phyloP scores from a whole-genome alignment of 53 echinoderm and acorn worm species.

The Stichopus horrens region DNA sequence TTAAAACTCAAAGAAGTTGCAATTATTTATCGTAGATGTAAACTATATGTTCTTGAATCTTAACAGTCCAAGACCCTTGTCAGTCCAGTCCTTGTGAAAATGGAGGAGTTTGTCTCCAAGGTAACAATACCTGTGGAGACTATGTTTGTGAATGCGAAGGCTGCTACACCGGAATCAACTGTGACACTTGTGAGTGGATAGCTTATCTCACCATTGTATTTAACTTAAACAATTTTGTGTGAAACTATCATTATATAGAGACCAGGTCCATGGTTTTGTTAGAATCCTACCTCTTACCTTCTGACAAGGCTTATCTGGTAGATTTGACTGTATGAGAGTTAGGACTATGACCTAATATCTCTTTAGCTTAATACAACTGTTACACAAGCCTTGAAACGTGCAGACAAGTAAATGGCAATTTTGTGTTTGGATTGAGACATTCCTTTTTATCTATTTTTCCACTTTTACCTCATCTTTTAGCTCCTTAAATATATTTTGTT shows the following conservation, averaged over 20 bases:
- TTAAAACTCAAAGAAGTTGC: neutral
- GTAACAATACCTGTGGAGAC: slow-evolving; percentile 11
- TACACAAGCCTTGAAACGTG: no score
- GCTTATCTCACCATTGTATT: slow-evolving; percentile 3
- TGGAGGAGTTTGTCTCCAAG: slow-evolving; percentile 60
- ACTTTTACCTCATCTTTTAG: no score
- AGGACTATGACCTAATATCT: no score
- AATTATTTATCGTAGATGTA: neutral
- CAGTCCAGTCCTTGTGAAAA: slow-evolving; percentile 61
- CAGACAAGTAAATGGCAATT: no score
- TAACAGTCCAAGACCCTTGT: slow-evolving; percentile 44
- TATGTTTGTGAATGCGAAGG: slow-evolving; percentile 55
- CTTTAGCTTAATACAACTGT: no score
- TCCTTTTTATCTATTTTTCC: no score
- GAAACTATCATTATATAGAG: neutral
- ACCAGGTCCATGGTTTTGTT: no score
- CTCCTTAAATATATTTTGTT: no score
- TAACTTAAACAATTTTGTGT: neutral
- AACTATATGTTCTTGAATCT: neutral
- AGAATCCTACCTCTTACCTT: no score
- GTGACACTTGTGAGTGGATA: slow-evolving; percentile 63
- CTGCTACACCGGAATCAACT: slow-evolving; percentile 46
- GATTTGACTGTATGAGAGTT: no score
- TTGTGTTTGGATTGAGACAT: no score
- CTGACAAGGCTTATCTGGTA: no score